Evolutionary conservation across 1,140 invertebrate species (phyloP).

Genomic region (Drosophila malerkotliana): DNA sequence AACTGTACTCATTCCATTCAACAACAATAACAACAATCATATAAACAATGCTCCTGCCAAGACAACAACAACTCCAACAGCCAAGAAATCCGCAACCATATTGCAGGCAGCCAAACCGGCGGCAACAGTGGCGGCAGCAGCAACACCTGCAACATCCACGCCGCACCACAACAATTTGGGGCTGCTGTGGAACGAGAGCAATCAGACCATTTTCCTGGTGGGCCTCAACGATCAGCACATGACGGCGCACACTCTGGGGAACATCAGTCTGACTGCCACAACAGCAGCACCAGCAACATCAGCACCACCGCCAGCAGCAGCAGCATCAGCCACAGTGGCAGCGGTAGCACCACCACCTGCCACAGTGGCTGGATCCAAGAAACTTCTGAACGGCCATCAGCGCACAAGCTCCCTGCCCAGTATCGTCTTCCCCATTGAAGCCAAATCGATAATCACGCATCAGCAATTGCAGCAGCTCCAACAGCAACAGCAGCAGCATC

Average conservation of each 20-base stretch:
- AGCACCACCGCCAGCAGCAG: slow-evolving; percentile 12
- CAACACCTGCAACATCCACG: slow-evolving; percentile 34
- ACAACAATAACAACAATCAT: slow-evolving; percentile 58
- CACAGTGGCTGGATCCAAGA: slow-evolving; percentile 50
- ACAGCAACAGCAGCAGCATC: slow-evolving; percentile 48
- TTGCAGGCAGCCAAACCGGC: slow-evolving; percentile 41
- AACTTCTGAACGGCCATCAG: slow-evolving; percentile 79
- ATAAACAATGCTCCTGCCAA: slow-evolving; percentile 54
- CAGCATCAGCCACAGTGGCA: slow-evolving; percentile 13
- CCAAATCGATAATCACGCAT: slow-evolving; percentile 72
- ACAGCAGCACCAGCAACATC: slow-evolving; percentile 49
- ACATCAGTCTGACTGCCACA: slow-evolving; percentile 74
- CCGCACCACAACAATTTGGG: slow-evolving; percentile 72
- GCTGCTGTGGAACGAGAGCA: slow-evolving; percentile 82
- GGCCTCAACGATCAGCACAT: slow-evolving; percentile 80
- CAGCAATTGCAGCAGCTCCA: slow-evolving; percentile 71
- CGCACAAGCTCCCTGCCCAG: slow-evolving; percentile 77
- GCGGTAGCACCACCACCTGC: slow-evolving; percentile 4
- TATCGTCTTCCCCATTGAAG: slow-evolving; percentile 77
- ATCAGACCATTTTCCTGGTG: slow-evolving; percentile 82
- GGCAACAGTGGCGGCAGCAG: slow-evolving; percentile 9
- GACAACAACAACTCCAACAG: slow-evolving; percentile 24
- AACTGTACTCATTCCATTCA: slow-evolving; percentile 84
- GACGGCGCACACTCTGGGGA: slow-evolving; percentile 78
- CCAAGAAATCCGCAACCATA: slow-evolving; percentile 31